A percentile compares a stretch with the other conserved stretches of the same genome.
These are phyloP conservation scores for Rhyacophila brunnea DNA, from an alignment of 1,140 invertebrate genomes.

Conservation along the genomic window DNA sequence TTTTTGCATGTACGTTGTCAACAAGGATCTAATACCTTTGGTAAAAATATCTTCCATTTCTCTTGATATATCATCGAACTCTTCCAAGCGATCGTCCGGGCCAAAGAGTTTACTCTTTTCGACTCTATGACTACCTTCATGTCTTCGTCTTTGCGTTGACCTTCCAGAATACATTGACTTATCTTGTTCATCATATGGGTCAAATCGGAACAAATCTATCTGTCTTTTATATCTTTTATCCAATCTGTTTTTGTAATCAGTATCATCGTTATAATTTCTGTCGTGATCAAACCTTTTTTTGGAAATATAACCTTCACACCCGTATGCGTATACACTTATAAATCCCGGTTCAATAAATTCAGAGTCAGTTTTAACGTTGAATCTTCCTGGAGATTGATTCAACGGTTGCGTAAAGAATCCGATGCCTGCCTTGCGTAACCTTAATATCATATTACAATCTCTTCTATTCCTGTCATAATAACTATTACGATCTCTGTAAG, in stretches of 20 bases:
- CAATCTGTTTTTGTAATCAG: conserved; percentile 47
- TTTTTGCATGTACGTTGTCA: conserved; percentile 79
- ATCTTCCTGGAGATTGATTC: conserved; percentile 58
- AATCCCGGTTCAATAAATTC: conserved; percentile 80
- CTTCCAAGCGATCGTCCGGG: conserved; percentile 50
- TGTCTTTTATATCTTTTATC: conserved; percentile 44
- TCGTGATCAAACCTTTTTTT: conserved; percentile 35
- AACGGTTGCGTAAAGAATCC: conserved; percentile 62
- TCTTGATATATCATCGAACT: conserved; percentile 63
- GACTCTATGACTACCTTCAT: conserved; percentile 42
- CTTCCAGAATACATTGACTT: conserved; percentile 42
- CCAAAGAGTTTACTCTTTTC: conserved; percentile 46
- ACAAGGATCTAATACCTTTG: conserved; percentile 71
- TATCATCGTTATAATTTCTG: conserved; percentile 37
- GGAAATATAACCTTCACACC: conserved; percentile 61
- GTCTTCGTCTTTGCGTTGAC: conserved; percentile 46
- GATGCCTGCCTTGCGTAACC: conserved; percentile 72
- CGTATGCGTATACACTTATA: conserved; percentile 79
- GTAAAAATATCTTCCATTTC: conserved; percentile 84
- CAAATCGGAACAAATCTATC: conserved; percentile 46
- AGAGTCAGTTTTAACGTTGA: conserved; percentile 75
- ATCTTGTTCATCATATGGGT: conserved; percentile 38
- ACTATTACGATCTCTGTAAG: conserved; percentile 12
- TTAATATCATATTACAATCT: conserved; percentile 74
- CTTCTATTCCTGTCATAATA: conserved; percentile 45